Percentiles rank a stretch among this genome's conserved stretches.
Evolutionary conservation across 2,888 invertebrate genomes (phyloP).

Genomic region (Drosophila pegasa): DNA sequence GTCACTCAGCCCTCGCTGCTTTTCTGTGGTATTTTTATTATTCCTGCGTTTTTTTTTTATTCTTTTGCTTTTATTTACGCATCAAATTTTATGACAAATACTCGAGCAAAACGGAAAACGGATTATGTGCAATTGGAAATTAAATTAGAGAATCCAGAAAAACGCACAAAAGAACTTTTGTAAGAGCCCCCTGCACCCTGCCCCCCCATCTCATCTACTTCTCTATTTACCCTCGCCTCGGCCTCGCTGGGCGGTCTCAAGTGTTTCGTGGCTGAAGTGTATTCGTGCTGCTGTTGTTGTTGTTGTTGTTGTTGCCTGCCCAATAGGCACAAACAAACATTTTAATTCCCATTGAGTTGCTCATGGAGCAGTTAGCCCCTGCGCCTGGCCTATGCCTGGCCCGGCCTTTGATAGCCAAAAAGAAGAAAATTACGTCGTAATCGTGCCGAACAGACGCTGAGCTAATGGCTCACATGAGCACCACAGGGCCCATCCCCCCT

Average conservation of each 20-base stretch:
- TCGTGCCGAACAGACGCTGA: constrained; percentile 58
- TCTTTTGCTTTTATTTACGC: constrained; percentile 63
- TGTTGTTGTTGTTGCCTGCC: constrained; percentile 21
- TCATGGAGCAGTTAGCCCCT: constrained; percentile 50
- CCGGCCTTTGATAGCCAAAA: constrained; percentile 11
- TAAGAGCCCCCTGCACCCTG: not conserved
- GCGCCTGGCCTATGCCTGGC: no score
- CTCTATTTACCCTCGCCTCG: not conserved
- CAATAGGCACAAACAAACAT: constrained; percentile 67
- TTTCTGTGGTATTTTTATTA: constrained; percentile 10
- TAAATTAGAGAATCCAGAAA: constrained; percentile 62
- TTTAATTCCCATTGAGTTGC: constrained; percentile 77
- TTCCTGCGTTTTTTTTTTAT: constrained; percentile 8
- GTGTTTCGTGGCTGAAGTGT: constrained; percentile 51
- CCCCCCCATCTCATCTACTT: not conserved
- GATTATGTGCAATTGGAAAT: constrained; percentile 79
- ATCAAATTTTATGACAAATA: constrained; percentile 77
- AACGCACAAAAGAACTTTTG: constrained; percentile 42
- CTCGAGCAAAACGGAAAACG: constrained; percentile 56
- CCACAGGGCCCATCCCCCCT: not conserved
- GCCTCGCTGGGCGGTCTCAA: constrained; percentile 60
- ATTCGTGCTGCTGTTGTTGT: constrained; percentile 24
- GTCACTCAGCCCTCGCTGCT: not conserved
- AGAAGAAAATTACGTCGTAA: constrained; percentile 75
- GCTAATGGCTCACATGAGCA: constrained; percentile 59